Base-by-base conservation (phyloP, 2,888 invertebrate species). In the Laspeyria flexula region DNA sequence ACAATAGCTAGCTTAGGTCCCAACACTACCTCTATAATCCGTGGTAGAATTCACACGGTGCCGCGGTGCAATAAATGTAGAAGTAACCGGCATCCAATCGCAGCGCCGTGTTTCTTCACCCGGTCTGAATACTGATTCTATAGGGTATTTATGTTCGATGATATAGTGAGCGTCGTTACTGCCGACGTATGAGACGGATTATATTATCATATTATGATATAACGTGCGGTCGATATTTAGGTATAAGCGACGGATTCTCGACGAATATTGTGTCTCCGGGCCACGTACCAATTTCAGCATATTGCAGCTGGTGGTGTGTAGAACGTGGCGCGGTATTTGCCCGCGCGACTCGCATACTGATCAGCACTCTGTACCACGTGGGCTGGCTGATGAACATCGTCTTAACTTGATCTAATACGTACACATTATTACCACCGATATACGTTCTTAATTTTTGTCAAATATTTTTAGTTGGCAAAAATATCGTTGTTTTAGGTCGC, bases 271-370 rank as follows among this genome's bases (percentile, higher is more conserved):
- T 80, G 78, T 73, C 73, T 69, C 65, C 73, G 72, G 72, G 72
- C 81, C 85, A 85, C 86, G 88, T 86, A 85, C 85, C 85, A 86
- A 86, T 87, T 88, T 86, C 83, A 83, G 84, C 85, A 83, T 87
- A 87, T 87, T 88, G 88, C 88, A 86, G 82, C 79, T 76, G 79
- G 81, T 75, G 74, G 81, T 71, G 79, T 72, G 75, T 63, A 63
- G 67, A 63, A 73, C 72, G 79, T 65, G 76, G 75, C 65, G 76
- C 77, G 75, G 79, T 75, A 70, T 79, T 77, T 75, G 77, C 55
- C 75, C 68, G 62, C 81, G 77, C 66, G 79, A 51, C 65, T 71
- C 73, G 88, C 85, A 86, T 89, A 87, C 83, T 85, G 81, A 89
- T 86, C 66, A 78, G 69, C 31, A 7, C 45, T 1, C 4, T 13